A percentile compares a stretch with the other conserved stretches of the same genome.
These are phyloP conservation scores for Drosophila varians DNA, from an alignment of 1,140 invertebrate species.

Conservation along the genomic window DNA sequence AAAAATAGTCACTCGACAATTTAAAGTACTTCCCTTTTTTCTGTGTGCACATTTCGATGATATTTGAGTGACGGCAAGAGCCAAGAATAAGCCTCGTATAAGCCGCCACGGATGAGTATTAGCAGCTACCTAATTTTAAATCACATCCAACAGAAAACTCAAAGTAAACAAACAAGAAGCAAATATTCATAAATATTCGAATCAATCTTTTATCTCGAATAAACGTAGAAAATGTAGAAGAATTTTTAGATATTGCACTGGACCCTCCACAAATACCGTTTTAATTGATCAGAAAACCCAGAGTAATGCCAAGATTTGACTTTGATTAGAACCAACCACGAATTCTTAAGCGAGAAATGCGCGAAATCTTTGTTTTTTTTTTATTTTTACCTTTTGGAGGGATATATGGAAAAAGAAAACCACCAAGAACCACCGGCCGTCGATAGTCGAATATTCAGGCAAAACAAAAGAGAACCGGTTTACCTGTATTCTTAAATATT, in stretches of 20 bases:
- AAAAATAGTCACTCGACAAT: background rate
- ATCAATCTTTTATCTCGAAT: background rate
- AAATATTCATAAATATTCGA: background rate
- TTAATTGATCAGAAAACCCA: slow-evolving; percentile 20
- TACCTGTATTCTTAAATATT: slow-evolving; percentile 82
- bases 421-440: slow-evolving; percentile 32
- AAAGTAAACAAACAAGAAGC: slow-evolving; percentile 13
- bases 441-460: slow-evolving; percentile 61
- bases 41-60: slow-evolving; percentile 17
- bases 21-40: background rate
- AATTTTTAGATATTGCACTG: background rate
- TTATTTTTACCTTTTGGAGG: background rate
- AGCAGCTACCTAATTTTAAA: slow-evolving; percentile 14
- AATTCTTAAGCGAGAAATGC: slow-evolving; percentile 67
- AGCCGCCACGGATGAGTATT: slow-evolving; percentile 30
- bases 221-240: background rate
- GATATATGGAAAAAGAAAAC: slow-evolving; percentile 47
- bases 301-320: slow-evolving; percentile 36
- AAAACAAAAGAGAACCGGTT: slow-evolving; percentile 78
- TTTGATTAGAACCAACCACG: slow-evolving; percentile 60
- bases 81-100: slow-evolving; percentile 32
- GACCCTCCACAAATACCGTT: slow-evolving; percentile 20
- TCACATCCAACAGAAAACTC: slow-evolving; percentile 12
- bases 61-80: slow-evolving; percentile 50
- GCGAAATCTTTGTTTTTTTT: slow-evolving; percentile 44